Conservation (phyloP, 37 sponge, comb jelly and placozoan species). For the Cladorhizidae sp. region DNA sequence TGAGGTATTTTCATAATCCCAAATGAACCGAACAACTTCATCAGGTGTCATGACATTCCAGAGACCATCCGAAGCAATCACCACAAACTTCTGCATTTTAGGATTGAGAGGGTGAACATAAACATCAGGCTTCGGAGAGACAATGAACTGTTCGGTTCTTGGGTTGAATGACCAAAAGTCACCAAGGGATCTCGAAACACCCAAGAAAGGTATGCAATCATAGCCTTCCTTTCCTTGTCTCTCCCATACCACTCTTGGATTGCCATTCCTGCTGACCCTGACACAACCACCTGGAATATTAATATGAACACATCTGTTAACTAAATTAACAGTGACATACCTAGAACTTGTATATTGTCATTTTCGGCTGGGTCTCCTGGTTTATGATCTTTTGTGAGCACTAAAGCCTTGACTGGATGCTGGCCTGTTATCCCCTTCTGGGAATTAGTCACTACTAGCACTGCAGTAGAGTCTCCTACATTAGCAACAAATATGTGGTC, state of each 20-base stretch:
- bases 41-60: conserved; percentile 85
- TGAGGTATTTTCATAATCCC: conserved; percentile 43
- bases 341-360: conserved; percentile 59
- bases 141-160: conserved; percentile 67
- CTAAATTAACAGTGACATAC: conserved; percentile 13
- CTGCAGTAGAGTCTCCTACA: conserved; percentile 89
- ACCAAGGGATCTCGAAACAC: conserved; percentile 90
- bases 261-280: conserved; percentile 53
- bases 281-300: conserved; percentile 68
- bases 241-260: conserved; percentile 89
- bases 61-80: conserved; percentile 86
- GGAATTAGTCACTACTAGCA: conserved; percentile 53
- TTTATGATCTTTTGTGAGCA: conserved; percentile 91
- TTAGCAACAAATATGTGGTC: conserved; percentile 84
- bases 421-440: conserved; percentile 23
- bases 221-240: conserved; percentile 36
- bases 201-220: conserved; percentile 88
- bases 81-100: conserved; percentile 64
- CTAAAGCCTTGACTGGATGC: conserved; percentile 47
- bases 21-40: conserved; percentile 74
- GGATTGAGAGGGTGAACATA: conserved; percentile 50
- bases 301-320: background rate
- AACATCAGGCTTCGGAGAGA: conserved; percentile 92
- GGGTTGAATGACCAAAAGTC: conserved; percentile 91
- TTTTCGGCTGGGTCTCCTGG: conserved; percentile 84